Conservation (phyloP, 2,888 invertebrate species). For the Nephrocerus scutellatus region DNA sequence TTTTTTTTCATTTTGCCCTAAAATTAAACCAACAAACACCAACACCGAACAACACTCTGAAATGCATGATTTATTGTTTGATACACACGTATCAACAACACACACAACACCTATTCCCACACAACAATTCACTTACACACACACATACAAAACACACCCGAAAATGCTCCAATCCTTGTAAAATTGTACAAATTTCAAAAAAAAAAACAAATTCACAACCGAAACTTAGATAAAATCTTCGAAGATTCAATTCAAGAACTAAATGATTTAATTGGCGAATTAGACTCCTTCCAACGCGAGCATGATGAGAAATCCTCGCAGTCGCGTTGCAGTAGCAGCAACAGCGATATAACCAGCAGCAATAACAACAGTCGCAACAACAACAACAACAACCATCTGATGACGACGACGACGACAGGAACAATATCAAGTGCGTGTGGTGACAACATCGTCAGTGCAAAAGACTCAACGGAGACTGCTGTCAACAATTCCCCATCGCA, state of each 20-base stretch:
- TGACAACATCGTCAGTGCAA: constrained; percentile 17
- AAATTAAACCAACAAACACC: constrained; percentile 5
- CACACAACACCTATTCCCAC: constrained; percentile 1
- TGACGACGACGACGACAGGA: constrained; percentile 13
- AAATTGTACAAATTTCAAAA: constrained; percentile 9
- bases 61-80: constrained; percentile 1
- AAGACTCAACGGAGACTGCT: too few species aligned
- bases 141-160: constrained; percentile 13
- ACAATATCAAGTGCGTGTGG: constrained; percentile 11
- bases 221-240: constrained; percentile 47
- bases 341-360: constrained; percentile 19
- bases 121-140: constrained; percentile 25
- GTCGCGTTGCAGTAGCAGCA: constrained; percentile 27
- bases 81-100: constrained; percentile 10
- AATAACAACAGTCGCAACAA: constrained; percentile 19
- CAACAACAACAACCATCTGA: constrained; percentile 7
- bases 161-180: constrained; percentile 13
- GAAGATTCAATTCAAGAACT: constrained; percentile 49
- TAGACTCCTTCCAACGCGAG: constrained; percentile 49
- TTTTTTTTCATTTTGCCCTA: background rate
- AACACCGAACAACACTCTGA: constrained; percentile 13
- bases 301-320: constrained; percentile 47
- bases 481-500: too few species aligned
- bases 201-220: constrained; percentile 4
- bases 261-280: constrained; percentile 50